Evolutionary conservation across 2,888 invertebrate genomes (phyloP), one percentile per base, ranked within the genome.

Genomic region (Bellardia bayeri): DNA sequence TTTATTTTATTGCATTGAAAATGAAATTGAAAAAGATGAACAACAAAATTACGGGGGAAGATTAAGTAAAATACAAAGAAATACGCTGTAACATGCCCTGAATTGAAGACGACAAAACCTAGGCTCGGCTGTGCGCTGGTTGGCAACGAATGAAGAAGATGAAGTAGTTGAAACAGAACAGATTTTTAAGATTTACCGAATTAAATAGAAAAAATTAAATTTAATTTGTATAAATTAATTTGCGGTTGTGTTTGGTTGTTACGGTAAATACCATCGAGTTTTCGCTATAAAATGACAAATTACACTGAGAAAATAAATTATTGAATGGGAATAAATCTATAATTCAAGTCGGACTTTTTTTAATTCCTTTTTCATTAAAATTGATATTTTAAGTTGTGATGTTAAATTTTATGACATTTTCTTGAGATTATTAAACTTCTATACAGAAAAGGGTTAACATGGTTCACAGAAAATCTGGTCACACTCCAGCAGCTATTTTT

Each of bases 171-270:
- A 56, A 72, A 42, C 56, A 51, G n/a, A 49, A 79, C 42, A 74
- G 54, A 82, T 78, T 76, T 84, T 82, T 40, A 30, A 80, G 51
- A 81, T 71, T 75, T 58, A 79, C 69, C 51, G 61, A 81, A 78
- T 84, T 72, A 51, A 84, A 75, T 61, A 75, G 45, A 78, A 74
- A 42, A 82, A 78, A 54, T 66, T 64, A 82, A 83, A 78, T 49
- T 5, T 79, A 78, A 64, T 85, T 82, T 82, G 74, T 82, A 61
- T 76, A 87, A 87, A 87, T 87, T 85, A 87, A 87, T 85, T 87
- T 78, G 81, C 78, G 84, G 72, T 64, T 87, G 87, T 79, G 78
- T 81, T 63, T 72, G 64, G 68, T 84, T 87, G 84, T 82, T 84
- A 78, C 76, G 61, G 40, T 68, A 71, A 83, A 82, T 74, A 40